Percentiles rank a stretch among this genome's conserved stretches.
Evolutionary conservation across 2,888 invertebrate genomes (phyloP).

Genomic region (Zygothrica quintamaculata): DNA sequence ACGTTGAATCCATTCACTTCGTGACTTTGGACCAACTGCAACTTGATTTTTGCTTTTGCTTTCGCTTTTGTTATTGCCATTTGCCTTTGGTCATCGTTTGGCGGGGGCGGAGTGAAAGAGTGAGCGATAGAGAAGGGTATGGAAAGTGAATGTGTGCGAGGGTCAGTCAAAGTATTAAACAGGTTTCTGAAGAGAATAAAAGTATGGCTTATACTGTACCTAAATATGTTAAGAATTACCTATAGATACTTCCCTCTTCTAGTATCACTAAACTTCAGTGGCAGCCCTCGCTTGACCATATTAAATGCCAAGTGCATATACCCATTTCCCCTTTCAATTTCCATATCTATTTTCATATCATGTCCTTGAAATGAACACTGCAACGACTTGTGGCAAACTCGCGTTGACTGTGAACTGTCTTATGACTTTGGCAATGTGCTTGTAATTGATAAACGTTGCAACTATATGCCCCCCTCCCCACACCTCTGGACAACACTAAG

Average conservation of each 20-base stretch:
- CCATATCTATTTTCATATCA: conserved; percentile 15
- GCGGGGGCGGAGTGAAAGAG: not conserved
- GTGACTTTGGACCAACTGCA: conserved; percentile 67
- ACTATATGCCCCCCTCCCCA: not conserved
- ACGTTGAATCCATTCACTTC: conserved; percentile 52
- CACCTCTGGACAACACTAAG: not conserved
- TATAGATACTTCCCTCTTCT: too few relatives aligned
- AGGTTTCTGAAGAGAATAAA: too few relatives aligned
- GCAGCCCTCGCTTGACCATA: conserved; percentile 47
- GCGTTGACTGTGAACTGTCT: conserved; percentile 60
- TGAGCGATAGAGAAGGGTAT: not conserved
- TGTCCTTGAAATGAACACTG: conserved; percentile 65
- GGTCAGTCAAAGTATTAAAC: too few relatives aligned
- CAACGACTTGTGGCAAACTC: conserved; percentile 53
- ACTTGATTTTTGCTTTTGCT: conserved; percentile 49
- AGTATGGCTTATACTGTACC: too few relatives aligned
- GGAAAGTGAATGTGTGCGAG: too few relatives aligned
- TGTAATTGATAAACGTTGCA: conserved; percentile 57
- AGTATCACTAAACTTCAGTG: not conserved
- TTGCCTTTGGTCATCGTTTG: too few relatives aligned
- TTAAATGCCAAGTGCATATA: conserved; percentile 53
- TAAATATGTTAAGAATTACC: not conserved
- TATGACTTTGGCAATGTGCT: conserved; percentile 45
- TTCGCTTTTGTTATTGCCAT: conserved; percentile 14
- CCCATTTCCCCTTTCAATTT: conserved; percentile 13